Conservation (phyloP, 2,113 vertebrate species). For the Petroica traversi region DNA sequence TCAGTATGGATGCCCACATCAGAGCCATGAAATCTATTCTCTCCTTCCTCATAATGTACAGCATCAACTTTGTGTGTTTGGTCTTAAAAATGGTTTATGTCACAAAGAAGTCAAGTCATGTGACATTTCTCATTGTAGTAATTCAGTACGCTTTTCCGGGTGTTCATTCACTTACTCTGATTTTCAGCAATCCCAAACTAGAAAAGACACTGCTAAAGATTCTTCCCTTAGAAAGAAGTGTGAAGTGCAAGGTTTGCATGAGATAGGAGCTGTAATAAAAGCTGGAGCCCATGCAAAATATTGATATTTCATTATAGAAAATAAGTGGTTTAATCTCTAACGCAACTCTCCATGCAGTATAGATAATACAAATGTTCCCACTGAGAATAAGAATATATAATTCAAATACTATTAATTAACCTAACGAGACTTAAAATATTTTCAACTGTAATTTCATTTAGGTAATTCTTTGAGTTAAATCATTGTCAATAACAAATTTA, state of each 20-base stretch:
- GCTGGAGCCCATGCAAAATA: neutral
- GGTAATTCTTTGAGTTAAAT: neutral
- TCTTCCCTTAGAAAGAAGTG: neutral
- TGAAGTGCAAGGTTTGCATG: neutral
- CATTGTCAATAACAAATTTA: neutral
- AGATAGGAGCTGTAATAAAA: neutral
- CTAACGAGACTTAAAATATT: neutral
- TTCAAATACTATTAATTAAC: neutral
- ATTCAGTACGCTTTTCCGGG: neutral
- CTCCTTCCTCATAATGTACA: neutral
- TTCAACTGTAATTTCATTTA: neutral
- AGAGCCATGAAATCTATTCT: slow-evolving; percentile 14
- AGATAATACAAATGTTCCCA: neutral
- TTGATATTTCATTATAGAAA: neutral
- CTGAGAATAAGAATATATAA: neutral
- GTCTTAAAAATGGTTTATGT: neutral
- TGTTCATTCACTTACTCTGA: neutral
- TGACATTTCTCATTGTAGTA: accelerated
- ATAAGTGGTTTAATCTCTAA: neutral
- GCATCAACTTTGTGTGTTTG: neutral
- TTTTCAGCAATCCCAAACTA: slow-evolving; percentile 17
- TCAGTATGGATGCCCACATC: neutral
- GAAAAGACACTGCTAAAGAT: neutral
- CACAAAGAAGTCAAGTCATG: accelerated
- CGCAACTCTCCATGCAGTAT: neutral